Percentiles rank a stretch among this genome's conserved stretches.
These are phyloP conservation scores for Xenentodon cancila DNA, from an alignment of 2,797 vertebrate genomes.

Conservation along the genomic window DNA sequence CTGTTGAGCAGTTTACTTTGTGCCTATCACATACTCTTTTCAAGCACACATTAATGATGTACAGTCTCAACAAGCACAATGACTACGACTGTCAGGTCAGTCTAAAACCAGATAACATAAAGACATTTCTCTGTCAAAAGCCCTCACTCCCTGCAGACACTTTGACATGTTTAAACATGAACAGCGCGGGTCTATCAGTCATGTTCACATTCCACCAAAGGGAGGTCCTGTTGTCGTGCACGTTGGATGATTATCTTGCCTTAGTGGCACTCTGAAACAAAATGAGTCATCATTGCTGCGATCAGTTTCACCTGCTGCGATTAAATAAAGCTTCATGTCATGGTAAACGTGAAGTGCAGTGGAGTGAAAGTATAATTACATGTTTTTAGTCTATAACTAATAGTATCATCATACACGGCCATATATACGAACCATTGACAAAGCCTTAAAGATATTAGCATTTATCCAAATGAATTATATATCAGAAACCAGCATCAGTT, in stretches of 20 bases:
- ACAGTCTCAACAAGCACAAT: too few species aligned
- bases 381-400: too few species aligned
- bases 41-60: too few species aligned
- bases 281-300: neutral
- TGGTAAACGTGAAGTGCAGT: neutral
- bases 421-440: too few species aligned
- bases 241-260: neutral
- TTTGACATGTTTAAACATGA: neutral
- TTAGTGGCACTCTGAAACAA: too few species aligned
- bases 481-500: too few species aligned
- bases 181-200: neutral
- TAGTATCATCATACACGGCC: too few species aligned
- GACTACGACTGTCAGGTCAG: too few species aligned
- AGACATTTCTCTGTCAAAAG: neutral
- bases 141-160: neutral
- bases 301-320: neutral
- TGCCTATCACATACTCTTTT: too few species aligned
- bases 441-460: too few species aligned
- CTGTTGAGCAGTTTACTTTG: too few species aligned
- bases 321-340: neutral
- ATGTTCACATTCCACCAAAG: slow-evolving; percentile 4
- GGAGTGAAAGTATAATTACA: neutral
- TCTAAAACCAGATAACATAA: neutral
- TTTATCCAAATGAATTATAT: too few species aligned
- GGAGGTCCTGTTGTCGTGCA: slow-evolving; percentile 4